phyloP scores from a whole-genome alignment of 2,797 vertebrate species.

The Borostomias antarcticus region DNA sequence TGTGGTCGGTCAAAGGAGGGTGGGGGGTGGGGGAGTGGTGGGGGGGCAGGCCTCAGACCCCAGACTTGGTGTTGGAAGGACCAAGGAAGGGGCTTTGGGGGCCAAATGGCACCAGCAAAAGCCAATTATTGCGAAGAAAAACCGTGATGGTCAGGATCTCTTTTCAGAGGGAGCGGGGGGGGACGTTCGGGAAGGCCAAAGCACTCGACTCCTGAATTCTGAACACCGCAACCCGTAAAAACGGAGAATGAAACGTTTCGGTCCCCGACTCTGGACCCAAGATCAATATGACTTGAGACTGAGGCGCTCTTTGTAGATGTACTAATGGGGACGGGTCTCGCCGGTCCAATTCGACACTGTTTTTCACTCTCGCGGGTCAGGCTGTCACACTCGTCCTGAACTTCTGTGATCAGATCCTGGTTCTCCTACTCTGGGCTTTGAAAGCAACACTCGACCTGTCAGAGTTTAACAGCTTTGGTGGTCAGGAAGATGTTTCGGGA shows the following conservation, averaged over 20 bases:
- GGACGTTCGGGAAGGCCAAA: slow-evolving; percentile 39
- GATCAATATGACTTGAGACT: slow-evolving; percentile 29
- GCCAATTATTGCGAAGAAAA: slow-evolving; percentile 39
- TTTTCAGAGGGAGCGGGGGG: slow-evolving; percentile 34
- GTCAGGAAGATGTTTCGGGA: not conserved
- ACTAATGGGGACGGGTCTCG: not conserved
- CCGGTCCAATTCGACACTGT: not conserved
- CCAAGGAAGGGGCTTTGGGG: slow-evolving; percentile 22
- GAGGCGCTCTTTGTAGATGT: not conserved
- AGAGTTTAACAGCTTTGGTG: not conserved
- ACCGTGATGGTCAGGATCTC: slow-evolving; percentile 38
- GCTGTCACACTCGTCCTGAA: slow-evolving; percentile 2
- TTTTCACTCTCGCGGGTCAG: not conserved
- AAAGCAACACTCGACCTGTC: slow-evolving; percentile 4
- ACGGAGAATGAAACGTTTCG: slow-evolving; percentile 7
- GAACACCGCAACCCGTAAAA: slow-evolving; percentile 26
- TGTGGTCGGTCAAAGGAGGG: slow-evolving; percentile 40
- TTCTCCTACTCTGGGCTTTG: slow-evolving; percentile 8
- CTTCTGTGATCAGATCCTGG: slow-evolving; percentile 8
- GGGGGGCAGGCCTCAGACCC: slow-evolving; percentile 35
- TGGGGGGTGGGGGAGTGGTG: slow-evolving; percentile 15
- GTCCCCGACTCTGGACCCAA: slow-evolving; percentile 24
- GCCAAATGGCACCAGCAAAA: slow-evolving; percentile 57
- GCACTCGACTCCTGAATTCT: slow-evolving; percentile 22
- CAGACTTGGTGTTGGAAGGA: slow-evolving; percentile 64